phyloP scores from a whole-genome alignment of 2,113 vertebrate species.

The Amphiprion ocellaris region DNA sequence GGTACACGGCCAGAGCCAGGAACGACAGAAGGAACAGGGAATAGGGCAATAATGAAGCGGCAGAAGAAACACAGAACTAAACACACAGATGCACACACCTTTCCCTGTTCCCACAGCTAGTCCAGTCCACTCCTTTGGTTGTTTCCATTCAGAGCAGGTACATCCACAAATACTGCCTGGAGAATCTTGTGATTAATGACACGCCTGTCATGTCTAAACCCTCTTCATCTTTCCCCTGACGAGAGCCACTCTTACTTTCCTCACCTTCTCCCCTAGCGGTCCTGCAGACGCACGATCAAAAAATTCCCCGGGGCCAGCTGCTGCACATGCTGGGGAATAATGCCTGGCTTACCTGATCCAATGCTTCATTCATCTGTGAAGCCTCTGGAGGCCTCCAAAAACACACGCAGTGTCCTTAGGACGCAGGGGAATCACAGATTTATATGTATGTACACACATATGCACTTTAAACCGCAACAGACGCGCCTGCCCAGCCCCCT shows the following conservation, averaged over 20 bases:
- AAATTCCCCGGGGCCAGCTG: slow-evolving; percentile 75
- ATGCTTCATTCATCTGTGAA: slow-evolving; percentile 75
- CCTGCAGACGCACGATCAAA: slow-evolving; percentile 57
- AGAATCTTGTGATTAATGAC: slow-evolving; percentile 72
- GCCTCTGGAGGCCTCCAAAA: slow-evolving; percentile 68
- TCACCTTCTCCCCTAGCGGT: slow-evolving; percentile 49
- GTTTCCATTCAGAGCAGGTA: slow-evolving; percentile 55
- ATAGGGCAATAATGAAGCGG: slow-evolving; percentile 69
- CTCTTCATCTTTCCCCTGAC: slow-evolving; percentile 65
- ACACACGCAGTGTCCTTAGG: slow-evolving; percentile 32
- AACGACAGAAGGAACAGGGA: slow-evolving; percentile 62
- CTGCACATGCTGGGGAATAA: slow-evolving; percentile 74
- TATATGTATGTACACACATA: slow-evolving; percentile 18
- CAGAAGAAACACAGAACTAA: slow-evolving; percentile 58
- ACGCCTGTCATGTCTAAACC: slow-evolving; percentile 69
- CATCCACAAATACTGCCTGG: slow-evolving; percentile 54
- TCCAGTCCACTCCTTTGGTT: slow-evolving; percentile 57
- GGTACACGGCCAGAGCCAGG: slow-evolving; percentile 53
- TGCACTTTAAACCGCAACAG: slow-evolving; percentile 26
- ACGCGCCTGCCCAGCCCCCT: background rate
- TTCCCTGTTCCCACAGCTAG: slow-evolving; percentile 51
- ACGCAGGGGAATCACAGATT: slow-evolving; percentile 34
- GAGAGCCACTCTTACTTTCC: slow-evolving; percentile 49
- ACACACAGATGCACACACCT: slow-evolving; percentile 31
- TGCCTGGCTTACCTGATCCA: slow-evolving; percentile 78